A percentile compares a stretch with the other conserved stretches of the same genome.
These are phyloP conservation scores for Hydrolagus affinis DNA, from an alignment of 2,113 vertebrate species.

Conservation along the genomic window DNA sequence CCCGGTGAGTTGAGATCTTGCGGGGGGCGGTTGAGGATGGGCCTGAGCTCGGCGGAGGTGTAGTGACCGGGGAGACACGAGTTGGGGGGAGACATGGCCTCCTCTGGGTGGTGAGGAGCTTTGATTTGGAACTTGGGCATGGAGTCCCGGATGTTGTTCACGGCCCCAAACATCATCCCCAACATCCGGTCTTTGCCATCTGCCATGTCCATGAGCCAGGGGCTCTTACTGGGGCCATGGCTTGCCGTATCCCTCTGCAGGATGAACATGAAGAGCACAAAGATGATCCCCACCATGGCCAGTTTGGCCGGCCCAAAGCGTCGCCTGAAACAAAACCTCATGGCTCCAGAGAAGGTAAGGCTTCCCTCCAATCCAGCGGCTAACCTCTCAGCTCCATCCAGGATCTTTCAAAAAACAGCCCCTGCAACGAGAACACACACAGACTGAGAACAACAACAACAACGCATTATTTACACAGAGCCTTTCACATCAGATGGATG, in stretches of 20 bases:
- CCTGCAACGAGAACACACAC: no score
- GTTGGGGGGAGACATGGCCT: constrained; percentile 38
- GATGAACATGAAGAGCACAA: constrained; percentile 72
- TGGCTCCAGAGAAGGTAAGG: constrained; percentile 35
- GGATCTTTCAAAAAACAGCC: no score
- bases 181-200: constrained; percentile 67
- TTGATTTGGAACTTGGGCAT: constrained; percentile 76
- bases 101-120: constrained; percentile 56
- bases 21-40: constrained; percentile 66
- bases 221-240: constrained; percentile 51
- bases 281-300: constrained; percentile 61
- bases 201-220: constrained; percentile 75
- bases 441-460: no score
- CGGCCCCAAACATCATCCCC: constrained; percentile 69
- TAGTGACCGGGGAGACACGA: constrained; percentile 73
- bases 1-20: constrained; percentile 68
- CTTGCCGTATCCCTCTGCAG: constrained; percentile 66
- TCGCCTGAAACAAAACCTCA: constrained; percentile 65
- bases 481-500: no score
- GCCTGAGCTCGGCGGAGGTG: constrained; percentile 65
- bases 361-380: no score
- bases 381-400: no score
- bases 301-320: constrained; percentile 73
- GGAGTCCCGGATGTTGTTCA: constrained; percentile 72
- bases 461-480: no score